Conservation (phyloP, 2,113 vertebrate genomes). For the Oryzias javanicus region DNA sequence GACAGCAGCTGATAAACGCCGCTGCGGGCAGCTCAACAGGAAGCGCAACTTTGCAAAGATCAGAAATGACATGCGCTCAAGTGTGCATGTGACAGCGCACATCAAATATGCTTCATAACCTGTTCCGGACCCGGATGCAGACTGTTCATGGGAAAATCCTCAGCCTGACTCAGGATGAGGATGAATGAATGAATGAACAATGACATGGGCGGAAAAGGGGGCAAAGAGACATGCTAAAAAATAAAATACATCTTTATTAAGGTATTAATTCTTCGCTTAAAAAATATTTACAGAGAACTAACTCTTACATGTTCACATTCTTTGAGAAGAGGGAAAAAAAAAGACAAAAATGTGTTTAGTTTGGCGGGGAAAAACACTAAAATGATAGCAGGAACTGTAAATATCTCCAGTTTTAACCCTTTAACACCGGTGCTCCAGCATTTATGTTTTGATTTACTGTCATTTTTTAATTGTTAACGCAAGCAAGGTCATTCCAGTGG, state of each 20-base stretch:
- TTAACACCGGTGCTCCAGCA: no score
- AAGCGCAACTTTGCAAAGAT: conserved; percentile 14
- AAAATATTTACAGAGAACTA: conserved; percentile 55
- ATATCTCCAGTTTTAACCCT: conserved; percentile 39
- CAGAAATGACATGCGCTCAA: background rate
- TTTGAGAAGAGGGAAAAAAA: conserved; percentile 21
- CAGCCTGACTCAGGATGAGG: conserved; percentile 10
- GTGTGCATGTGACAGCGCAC: background rate
- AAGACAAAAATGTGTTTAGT: conserved; percentile 13
- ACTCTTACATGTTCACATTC: conserved; percentile 13
- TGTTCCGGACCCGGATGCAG: background rate
- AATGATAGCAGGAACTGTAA: conserved; percentile 57
- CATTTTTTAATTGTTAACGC: no score
- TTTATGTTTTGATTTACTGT: no score
- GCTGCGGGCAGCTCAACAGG: conserved; percentile 10
- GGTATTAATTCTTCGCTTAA: conserved; percentile 66
- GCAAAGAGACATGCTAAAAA: conserved; percentile 53
- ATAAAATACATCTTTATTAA: conserved; percentile 78
- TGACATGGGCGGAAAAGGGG: background rate
- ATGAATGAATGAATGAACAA: conserved; percentile 22
- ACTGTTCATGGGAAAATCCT: background rate
- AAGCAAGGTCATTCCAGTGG: no score
- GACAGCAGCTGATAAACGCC: background rate
- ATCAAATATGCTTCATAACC: background rate
- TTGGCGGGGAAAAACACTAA: conserved; percentile 37